Conservation (phyloP, 2,888 invertebrate species). For the Heliconius sara region DNA sequence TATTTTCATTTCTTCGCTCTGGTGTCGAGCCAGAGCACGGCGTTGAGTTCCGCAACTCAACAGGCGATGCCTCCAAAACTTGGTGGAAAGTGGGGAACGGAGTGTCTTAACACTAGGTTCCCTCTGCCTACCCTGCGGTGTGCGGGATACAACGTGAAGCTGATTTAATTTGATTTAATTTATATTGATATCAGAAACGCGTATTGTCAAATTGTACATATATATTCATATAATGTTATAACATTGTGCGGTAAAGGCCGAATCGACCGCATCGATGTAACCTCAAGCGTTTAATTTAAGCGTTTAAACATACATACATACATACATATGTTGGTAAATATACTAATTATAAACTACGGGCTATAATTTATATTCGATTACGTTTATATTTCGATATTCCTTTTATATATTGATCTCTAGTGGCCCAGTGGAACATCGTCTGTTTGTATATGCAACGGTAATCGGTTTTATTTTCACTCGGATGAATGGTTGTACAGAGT, state of each 20-base stretch:
- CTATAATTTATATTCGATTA: neutral
- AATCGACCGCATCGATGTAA: slow-evolving; percentile 25
- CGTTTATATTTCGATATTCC: neutral
- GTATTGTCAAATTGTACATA: neutral
- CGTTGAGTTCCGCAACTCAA: too few relatives aligned
- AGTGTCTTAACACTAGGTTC: too few relatives aligned
- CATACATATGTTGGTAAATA: neutral
- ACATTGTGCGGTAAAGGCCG: slow-evolving; percentile 19
- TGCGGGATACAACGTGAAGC: too few relatives aligned
- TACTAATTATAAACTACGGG: slow-evolving; percentile 6
- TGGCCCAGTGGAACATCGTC: neutral
- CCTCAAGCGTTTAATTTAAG: slow-evolving; percentile 35
- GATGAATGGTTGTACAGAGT: neutral
- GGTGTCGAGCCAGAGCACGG: too few relatives aligned
- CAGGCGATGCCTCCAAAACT: too few relatives aligned
- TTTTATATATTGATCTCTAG: neutral
- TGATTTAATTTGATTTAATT: too few relatives aligned
- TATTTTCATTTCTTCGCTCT: too few relatives aligned
- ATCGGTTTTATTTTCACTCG: neutral
- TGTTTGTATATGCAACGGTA: neutral
- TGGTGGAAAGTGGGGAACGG: too few relatives aligned
- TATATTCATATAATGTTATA: slow-evolving; percentile 6
- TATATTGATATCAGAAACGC: neutral
- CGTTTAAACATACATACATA: slow-evolving; percentile 1
- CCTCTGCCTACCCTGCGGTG: too few relatives aligned